Percentiles rank a stretch among this genome's conserved stretches.
These are phyloP conservation scores for Microcebus murinus DNA, from an alignment of 2,113 vertebrate species.

Conservation along the genomic window DNA sequence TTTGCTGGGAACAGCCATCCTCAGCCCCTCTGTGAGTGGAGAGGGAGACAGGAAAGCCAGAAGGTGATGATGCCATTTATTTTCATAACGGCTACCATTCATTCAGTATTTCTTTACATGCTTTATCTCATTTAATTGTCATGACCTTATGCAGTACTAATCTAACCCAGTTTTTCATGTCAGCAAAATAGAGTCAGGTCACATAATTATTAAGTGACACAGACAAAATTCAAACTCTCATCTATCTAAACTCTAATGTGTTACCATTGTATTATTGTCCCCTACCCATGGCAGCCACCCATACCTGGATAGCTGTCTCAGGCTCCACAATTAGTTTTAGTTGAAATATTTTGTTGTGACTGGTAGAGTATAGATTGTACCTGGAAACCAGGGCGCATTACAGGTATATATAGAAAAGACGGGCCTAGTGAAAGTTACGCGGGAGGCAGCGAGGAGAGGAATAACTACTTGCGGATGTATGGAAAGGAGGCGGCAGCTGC, in stretches of 20 bases:
- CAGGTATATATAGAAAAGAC: background rate
- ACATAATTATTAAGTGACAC: background rate
- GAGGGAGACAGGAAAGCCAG: too few species aligned
- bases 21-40: too few species aligned
- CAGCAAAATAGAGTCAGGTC: background rate
- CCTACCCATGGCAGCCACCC: background rate
- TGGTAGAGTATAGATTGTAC: background rate
- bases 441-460: background rate
- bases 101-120: background rate
- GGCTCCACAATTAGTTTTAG: background rate
- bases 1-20: background rate
- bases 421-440: accelerated
- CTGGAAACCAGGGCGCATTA: background rate
- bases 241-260: background rate
- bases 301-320: background rate
- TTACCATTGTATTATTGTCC: background rate
- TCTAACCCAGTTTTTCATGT: background rate
- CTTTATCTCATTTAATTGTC: background rate
- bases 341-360: background rate
- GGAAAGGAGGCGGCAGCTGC: accelerated
- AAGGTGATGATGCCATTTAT: background rate
- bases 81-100: background rate
- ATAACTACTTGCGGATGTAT: accelerated
- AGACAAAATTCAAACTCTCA: background rate
- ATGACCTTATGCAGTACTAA: background rate